Evolutionary conservation across 2,113 vertebrate genomes (phyloP), one percentile per base, ranked within the genome.

Genomic region (Cyphomyrus discorhynchus): DNA sequence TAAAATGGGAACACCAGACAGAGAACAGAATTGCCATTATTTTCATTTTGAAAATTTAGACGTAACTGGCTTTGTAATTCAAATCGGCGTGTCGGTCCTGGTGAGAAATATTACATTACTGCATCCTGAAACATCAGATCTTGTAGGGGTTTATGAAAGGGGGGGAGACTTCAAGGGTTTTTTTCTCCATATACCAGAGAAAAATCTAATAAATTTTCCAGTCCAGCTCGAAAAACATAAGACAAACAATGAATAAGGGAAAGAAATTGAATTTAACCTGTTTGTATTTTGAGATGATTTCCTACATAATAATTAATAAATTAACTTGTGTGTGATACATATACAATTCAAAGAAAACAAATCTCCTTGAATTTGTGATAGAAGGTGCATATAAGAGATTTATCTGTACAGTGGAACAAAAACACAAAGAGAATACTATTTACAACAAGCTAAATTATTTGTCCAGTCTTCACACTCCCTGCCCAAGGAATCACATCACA

Each of bases 1-100:
- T 77, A 39, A 77, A 19, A 77, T 77, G 70, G 13, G 17, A 77
- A 77, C 31, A 35, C 0, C 31, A 39, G 80, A 92, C 91, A 91
- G 92, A 93, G 87, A 91, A 92, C 80, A 90, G 91, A 89, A 89
- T 31, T 35, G 13, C 24, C 70, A 39, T 35, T 35, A 74, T 74
- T 74, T 74, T 39, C 70, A 74, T 74, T 74, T 74, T 27, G 17
- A 49, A 47, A n/a, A 21, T 46, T 49, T 49, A 47, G 6, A 85
- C 24, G 4, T 49, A 49, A 85, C 42, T 27, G 21, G 42, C 42
- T 85, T 85, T 49, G 31, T 45, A 85, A 85, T 46, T 85, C 45
- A 85, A 35, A 27, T 85, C 3, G 24, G 46, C 3, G 49, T 47
- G 42, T 49, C 82, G 49, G 24, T 47, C 82, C 19, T 49, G 24